These are phyloP conservation scores for Acrobasis suavella DNA, from an alignment of 2,888 invertebrate species.

Conservation along the genomic window DNA sequence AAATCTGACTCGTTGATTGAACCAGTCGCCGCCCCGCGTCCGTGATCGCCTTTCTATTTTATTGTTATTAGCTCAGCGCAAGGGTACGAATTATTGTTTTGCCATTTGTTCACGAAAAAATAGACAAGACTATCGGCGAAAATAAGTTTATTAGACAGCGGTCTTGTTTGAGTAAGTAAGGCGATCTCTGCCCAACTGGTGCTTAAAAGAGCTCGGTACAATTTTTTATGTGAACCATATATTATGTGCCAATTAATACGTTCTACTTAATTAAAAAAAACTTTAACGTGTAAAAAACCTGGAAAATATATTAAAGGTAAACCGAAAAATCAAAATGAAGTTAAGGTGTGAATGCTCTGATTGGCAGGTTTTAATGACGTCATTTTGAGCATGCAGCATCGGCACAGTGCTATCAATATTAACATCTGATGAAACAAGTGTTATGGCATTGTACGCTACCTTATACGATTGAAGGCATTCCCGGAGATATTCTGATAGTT, in stretches of 20 bases:
- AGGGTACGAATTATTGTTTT: slow-evolving; percentile 81
- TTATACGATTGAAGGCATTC: slow-evolving; percentile 68
- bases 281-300: not conserved
- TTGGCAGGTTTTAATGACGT: slow-evolving; percentile 57
- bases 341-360: slow-evolving; percentile 49
- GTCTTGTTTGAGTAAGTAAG: slow-evolving; percentile 17
- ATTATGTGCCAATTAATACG: too few relatives aligned
- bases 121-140: slow-evolving; percentile 52
- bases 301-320: not conserved
- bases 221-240: not conserved
- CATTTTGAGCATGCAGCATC: slow-evolving; percentile 52
- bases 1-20: slow-evolving; percentile 82
- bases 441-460: slow-evolving; percentile 69
- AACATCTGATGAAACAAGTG: slow-evolving; percentile 71
- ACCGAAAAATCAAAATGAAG: not conserved
- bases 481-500: slow-evolving; percentile 64
- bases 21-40: slow-evolving; percentile 75
- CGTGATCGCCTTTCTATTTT: slow-evolving; percentile 80
- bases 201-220: not conserved
- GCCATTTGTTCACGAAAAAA: slow-evolving; percentile 75
- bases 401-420: slow-evolving; percentile 57
- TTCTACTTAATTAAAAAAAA: not conserved
- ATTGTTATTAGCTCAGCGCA: slow-evolving; percentile 79
- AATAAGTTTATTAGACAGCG: slow-evolving; percentile 55
- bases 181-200: not conserved